phyloP scores from a whole-genome alignment of 2,797 vertebrate genomes.

The Lacerta agilis region DNA sequence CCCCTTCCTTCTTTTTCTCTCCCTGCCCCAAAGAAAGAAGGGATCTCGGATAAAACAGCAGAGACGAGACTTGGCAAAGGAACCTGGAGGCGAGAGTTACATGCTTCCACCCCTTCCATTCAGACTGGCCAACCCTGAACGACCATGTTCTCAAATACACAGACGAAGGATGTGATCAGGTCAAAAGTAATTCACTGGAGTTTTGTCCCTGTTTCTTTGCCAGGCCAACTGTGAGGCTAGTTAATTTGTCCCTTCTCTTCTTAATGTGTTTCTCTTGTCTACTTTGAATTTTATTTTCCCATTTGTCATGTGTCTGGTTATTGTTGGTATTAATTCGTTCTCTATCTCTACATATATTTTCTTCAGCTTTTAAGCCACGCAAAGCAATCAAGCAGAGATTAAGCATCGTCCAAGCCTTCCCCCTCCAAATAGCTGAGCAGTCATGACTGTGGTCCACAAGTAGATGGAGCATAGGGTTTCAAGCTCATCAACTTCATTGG shows the following conservation, averaged over 20 bases:
- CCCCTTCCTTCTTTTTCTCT: slow-evolving; percentile 68
- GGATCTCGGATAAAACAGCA: slow-evolving; percentile 66
- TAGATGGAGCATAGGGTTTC: neutral
- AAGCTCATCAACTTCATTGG: neutral
- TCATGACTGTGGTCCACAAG: neutral
- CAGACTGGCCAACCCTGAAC: slow-evolving; percentile 37
- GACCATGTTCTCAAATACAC: slow-evolving; percentile 43
- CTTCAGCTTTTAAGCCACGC: neutral
- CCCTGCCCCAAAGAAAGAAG: slow-evolving; percentile 73
- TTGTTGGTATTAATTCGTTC: neutral
- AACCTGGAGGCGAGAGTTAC: slow-evolving; percentile 70
- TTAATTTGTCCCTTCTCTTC: slow-evolving; percentile 59
- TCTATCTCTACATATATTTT: slow-evolving; percentile 1
- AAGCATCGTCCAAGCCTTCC: neutral
- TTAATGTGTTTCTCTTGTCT: neutral
- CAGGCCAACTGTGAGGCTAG: slow-evolving; percentile 44
- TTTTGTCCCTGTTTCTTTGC: slow-evolving; percentile 54
- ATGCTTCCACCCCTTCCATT: slow-evolving; percentile 68
- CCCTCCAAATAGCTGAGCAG: neutral
- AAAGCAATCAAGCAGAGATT: neutral
- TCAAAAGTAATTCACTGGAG: slow-evolving; percentile 73
- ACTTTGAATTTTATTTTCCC: neutral
- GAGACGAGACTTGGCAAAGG: slow-evolving; percentile 63
- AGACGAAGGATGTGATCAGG: slow-evolving; percentile 65
- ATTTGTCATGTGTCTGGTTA: rapidly evolving